Evolutionary conservation across 2,888 invertebrate species (phyloP).

Genomic region (Rhingia rostrata): DNA sequence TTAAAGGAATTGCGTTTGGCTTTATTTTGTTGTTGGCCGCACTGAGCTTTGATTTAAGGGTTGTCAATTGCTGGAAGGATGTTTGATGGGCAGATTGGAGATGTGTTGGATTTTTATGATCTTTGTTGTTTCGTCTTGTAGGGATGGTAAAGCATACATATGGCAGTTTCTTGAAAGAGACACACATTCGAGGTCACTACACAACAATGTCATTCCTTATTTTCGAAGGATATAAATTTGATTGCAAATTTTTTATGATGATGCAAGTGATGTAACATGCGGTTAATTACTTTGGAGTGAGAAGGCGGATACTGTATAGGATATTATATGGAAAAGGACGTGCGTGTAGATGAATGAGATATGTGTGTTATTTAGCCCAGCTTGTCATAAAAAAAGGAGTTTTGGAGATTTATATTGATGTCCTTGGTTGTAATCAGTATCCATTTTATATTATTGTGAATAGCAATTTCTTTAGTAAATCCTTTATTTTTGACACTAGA

Average conservation of each 20-base stretch:
- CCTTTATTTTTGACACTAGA: slow-evolving; percentile 44
- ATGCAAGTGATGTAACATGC: slow-evolving; percentile 71
- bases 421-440: slow-evolving; percentile 38
- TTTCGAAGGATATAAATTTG: slow-evolving; percentile 73
- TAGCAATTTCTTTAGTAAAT: slow-evolving; percentile 57
- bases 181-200: slow-evolving; percentile 54
- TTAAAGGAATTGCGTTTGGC: slow-evolving; percentile 80
- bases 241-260: slow-evolving; percentile 72
- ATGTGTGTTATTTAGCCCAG: slow-evolving; percentile 3
- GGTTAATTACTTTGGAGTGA: slow-evolving; percentile 70
- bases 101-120: slow-evolving; percentile 65
- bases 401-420: slow-evolving; percentile 39
- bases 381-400: slow-evolving; percentile 37
- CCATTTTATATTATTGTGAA: slow-evolving; percentile 9
- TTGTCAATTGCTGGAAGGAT: slow-evolving; percentile 76
- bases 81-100: slow-evolving; percentile 59
- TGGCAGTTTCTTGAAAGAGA: slow-evolving; percentile 40
- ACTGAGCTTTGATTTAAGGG: slow-evolving; percentile 81
- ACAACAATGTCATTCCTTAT: slow-evolving; percentile 69
- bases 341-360: slow-evolving; percentile 45
- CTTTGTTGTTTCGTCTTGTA: slow-evolving; percentile 50
- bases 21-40: slow-evolving; percentile 31
- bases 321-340: slow-evolving; percentile 30
- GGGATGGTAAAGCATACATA: slow-evolving; percentile 39
- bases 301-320: slow-evolving; percentile 8